phyloP scores from a whole-genome alignment of 1,140 invertebrate genomes.

The Augochlora pura region DNA sequence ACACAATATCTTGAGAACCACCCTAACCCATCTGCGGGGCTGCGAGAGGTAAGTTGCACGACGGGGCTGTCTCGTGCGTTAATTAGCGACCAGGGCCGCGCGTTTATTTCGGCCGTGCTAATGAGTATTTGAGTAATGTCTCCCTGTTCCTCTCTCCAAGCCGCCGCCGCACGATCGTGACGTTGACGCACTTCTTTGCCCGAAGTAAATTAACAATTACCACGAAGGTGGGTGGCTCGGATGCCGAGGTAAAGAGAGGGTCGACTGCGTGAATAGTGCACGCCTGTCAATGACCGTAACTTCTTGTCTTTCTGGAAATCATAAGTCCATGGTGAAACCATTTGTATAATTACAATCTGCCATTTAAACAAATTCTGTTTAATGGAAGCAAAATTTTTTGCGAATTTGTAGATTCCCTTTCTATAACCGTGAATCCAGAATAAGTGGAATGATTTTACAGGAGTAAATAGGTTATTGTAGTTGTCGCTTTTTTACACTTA shows the following conservation, averaged over 20 bases:
- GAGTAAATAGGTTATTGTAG: too few relatives aligned
- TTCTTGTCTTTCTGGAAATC: not conserved
- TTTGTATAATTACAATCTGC: too few relatives aligned
- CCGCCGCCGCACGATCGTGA: slow-evolving; percentile 25
- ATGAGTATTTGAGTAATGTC: slow-evolving; percentile 77
- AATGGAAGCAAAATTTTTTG: too few relatives aligned
- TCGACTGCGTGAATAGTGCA: not conserved
- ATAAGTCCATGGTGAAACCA: not conserved
- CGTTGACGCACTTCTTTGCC: slow-evolving; percentile 64
- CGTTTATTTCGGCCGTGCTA: slow-evolving; percentile 74
- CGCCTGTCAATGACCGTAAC: not conserved
- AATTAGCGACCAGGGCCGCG: slow-evolving; percentile 73
- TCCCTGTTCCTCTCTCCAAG: slow-evolving; percentile 34
- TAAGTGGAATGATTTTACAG: too few relatives aligned
- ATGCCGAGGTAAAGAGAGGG: slow-evolving; percentile 21
- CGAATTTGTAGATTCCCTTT: too few relatives aligned
- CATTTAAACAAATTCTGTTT: too few relatives aligned
- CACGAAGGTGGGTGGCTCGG: slow-evolving; percentile 30
- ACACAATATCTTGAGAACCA: slow-evolving; percentile 69
- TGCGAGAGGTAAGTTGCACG: slow-evolving; percentile 25
- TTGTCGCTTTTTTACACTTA: too few relatives aligned
- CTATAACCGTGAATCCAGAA: too few relatives aligned
- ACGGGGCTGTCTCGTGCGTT: slow-evolving; percentile 67
- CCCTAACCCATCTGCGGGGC: slow-evolving; percentile 52
- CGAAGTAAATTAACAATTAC: slow-evolving; percentile 75